Percentiles rank a stretch among this genome's conserved stretches.
phyloP scores from a whole-genome alignment of 2,113 vertebrate species.

The Bolborhynchus lineola region DNA sequence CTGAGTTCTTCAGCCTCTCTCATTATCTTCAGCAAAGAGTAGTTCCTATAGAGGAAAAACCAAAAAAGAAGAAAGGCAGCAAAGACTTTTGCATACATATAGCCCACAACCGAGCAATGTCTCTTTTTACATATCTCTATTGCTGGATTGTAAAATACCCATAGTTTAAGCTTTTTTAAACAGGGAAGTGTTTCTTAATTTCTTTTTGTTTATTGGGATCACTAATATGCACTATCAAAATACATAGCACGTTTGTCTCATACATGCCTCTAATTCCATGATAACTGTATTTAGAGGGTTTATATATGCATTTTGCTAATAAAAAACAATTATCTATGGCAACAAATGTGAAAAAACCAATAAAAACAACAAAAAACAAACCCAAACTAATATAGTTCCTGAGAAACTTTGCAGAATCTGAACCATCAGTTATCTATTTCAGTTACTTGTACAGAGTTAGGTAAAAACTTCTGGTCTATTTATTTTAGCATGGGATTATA shows the following conservation, averaged over 20 bases:
- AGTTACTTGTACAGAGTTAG: background rate
- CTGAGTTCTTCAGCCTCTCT: background rate
- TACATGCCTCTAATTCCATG: background rate
- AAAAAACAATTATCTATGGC: background rate
- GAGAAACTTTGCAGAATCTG: background rate
- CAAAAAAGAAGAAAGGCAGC: background rate
- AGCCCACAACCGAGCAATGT: background rate
- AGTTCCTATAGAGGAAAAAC: background rate
- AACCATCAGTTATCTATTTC: background rate
- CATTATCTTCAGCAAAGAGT: background rate
- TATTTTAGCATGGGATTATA: background rate
- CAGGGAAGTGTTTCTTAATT: background rate
- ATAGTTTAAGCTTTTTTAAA: background rate
- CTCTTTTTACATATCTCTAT: background rate
- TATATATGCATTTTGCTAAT: background rate
- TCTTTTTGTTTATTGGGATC: background rate
- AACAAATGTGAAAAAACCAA: background rate
- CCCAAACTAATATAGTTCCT: background rate
- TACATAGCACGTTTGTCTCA: background rate
- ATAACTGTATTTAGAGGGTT: background rate
- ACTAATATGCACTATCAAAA: background rate
- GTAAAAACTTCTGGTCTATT: background rate
- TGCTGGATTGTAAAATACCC: background rate
- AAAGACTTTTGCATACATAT: background rate
- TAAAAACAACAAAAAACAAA: rapidly evolving